Evolutionary conservation across 1,140 invertebrate species (phyloP), one percentile per base, ranked within the genome.

Genomic region (Latrodectus geometricus): DNA sequence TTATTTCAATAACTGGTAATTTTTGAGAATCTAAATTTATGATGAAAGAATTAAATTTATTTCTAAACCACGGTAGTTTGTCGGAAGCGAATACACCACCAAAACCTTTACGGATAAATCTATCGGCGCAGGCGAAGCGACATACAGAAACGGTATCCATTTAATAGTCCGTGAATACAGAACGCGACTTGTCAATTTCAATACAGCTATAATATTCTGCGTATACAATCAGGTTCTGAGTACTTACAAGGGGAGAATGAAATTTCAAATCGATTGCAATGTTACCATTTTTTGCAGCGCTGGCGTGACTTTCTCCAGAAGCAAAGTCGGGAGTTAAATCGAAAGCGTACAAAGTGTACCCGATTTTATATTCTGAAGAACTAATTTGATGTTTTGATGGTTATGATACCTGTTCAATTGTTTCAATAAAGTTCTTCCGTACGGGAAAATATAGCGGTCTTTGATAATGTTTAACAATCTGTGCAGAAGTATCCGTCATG

Each of bases 161-260:
- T 49, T 35, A 73, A 73, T 48, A 73, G 35, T 73, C 70, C 48
- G 35, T 73, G 35, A 48, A 73, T 48, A 49, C 70, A 14, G 20
- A 11, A 11, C 70, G 5, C 48, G 70, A 48, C 35, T 73, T 73
- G 35, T 73, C 70, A 49, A 73, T 73, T 49, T 73, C 70, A 73
- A 73, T 73, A 8, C 9, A 11, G 2, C 48, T 73, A 14, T 23
- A 4, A 49, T 48, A 73, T 49, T 73, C 23, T 12, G 70, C 70
- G 35, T 73, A 73, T 35, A 12, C 21, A 48, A 73, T 73, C 9
- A 73, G 17, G 35, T 23, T 73, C 11, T 48, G 21, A 21, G 70
- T 73, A 35, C 48, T 23, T 14, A 23, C 8, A 8, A 73, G 35
- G 8, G 21, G 9, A 9, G 8, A 7, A 2, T 9, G 20, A 73